phyloP scores from a whole-genome alignment of 2,113 vertebrate genomes.

The Trematocara stigmaticum region DNA sequence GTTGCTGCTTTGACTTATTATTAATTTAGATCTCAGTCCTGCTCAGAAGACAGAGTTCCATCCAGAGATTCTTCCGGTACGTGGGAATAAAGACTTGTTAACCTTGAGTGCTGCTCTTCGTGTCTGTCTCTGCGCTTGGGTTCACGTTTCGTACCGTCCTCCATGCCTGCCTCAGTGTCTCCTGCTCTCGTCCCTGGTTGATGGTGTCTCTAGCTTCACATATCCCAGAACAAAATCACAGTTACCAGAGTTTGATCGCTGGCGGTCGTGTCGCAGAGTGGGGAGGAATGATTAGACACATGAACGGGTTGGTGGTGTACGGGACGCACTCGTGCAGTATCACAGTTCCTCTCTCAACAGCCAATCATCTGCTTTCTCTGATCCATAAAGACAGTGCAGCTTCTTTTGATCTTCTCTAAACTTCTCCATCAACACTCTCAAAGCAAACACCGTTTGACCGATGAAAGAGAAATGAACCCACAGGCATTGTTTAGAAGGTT shows the following conservation, averaged over 20 bases:
- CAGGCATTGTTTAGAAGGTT: accelerated
- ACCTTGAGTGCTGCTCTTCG: not conserved
- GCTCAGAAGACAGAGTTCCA: not conserved
- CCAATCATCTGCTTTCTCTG: not conserved
- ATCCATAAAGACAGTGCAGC: accelerated
- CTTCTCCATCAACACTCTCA: too few species aligned
- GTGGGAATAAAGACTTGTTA: not conserved
- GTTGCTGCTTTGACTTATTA: not conserved
- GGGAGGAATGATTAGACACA: not conserved
- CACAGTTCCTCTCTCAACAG: not conserved
- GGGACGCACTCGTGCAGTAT: not conserved
- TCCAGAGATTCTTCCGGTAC: not conserved
- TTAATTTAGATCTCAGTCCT: too few species aligned
- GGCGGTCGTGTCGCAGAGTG: not conserved
- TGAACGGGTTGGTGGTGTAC: not conserved
- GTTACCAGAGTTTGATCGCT: not conserved
- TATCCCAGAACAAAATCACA: not conserved
- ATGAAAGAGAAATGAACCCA: not conserved
- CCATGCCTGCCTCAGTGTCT: not conserved
- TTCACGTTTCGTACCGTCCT: too few species aligned
- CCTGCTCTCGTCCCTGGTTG: not conserved
- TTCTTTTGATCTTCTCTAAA: too few species aligned
- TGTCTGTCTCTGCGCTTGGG: too few species aligned
- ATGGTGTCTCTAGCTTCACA: not conserved
- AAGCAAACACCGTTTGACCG: not conserved